Base-by-base conservation (phyloP, 1,140 invertebrate species). In the Eurytemora carolleeae region DNA sequence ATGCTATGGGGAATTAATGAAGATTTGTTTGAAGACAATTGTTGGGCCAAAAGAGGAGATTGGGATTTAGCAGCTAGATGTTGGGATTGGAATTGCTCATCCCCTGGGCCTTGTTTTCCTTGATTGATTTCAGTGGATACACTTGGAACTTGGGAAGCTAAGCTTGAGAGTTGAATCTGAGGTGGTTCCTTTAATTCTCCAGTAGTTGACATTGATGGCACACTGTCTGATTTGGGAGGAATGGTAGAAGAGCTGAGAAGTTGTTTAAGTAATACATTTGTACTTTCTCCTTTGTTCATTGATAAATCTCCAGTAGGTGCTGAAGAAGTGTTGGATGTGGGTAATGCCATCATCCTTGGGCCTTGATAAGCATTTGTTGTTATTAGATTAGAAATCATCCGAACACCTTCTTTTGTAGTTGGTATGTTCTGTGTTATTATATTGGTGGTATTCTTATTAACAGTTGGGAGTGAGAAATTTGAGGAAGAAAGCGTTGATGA, bases 231-330 rank as follows among this genome's bases (percentile, higher is more conserved):
- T 44, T 44, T 44, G 31, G 31, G 31, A 12, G 31, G 31, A 7
- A 44, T n/a, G n/a, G 31, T 12, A 12, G 31, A 44, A 44, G 53
- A 55, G 19, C 60, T 62, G 1, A 62, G 60, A 7, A 62, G 25
- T 24, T 62, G 60, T 26, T 62, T 62, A 25, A 62, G 54, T 26
- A 62, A 26, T 1, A 54, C 60, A 56, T 62, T 57, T 16, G 18
- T 19, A 54, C 24, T 23, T 20, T 24, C 7, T 26, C 24, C 19
- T 24, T 31, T 19, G 53, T 19, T 56, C 19, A 21, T 66, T 63
- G 63, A 63, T 55, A 58, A 62, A 58, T 57, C 65, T 64, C 22
- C 63, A 24, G 19, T 64, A 52, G 12, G 65, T 18, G 24, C 25
- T 59, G n/a, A n/a, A n/a, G n/a, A n/a, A n/a, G n/a, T n/a, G n/a